Evolutionary conservation across 2,797 vertebrate genomes (phyloP).

Genomic region (Hippopotamyrus pictus): DNA sequence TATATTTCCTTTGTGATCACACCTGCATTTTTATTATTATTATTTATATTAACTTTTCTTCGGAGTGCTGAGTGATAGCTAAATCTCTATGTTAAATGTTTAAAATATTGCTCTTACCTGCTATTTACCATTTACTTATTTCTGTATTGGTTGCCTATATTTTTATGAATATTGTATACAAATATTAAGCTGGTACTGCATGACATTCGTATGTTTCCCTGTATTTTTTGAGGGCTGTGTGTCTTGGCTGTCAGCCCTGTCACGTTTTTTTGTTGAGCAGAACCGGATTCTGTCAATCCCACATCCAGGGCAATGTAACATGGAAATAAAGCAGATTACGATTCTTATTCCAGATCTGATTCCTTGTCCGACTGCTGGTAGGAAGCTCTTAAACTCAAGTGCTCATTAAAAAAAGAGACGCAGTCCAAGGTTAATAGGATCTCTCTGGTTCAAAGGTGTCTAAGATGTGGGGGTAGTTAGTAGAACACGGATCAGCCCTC

Average conservation of each 20-base stretch:
- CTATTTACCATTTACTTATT: neutral
- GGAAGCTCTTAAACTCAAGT: slow-evolving; percentile 13
- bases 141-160: neutral
- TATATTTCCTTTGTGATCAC: neutral
- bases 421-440: slow-evolving; percentile 39
- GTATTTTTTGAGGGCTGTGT: neutral
- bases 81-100: neutral
- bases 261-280: neutral
- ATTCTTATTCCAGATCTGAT: neutral
- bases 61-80: neutral
- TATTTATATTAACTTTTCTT: neutral
- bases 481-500: slow-evolving; percentile 24
- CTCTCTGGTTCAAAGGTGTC: slow-evolving; percentile 36
- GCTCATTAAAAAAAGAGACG: slow-evolving; percentile 35
- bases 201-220: neutral
- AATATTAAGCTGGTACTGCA: neutral
- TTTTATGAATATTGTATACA: neutral
- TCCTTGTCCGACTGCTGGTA: neutral
- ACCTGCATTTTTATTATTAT: neutral
- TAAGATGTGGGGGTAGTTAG: slow-evolving; percentile 27
- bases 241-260: neutral
- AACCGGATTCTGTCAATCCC: neutral
- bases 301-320: neutral
- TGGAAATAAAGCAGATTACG: neutral
- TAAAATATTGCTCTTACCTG: neutral